Percentiles rank a stretch among this genome's conserved stretches.
Evolutionary conservation across 2,113 vertebrate species (phyloP).

Genomic region (Phyllopteryx taeniolatus): DNA sequence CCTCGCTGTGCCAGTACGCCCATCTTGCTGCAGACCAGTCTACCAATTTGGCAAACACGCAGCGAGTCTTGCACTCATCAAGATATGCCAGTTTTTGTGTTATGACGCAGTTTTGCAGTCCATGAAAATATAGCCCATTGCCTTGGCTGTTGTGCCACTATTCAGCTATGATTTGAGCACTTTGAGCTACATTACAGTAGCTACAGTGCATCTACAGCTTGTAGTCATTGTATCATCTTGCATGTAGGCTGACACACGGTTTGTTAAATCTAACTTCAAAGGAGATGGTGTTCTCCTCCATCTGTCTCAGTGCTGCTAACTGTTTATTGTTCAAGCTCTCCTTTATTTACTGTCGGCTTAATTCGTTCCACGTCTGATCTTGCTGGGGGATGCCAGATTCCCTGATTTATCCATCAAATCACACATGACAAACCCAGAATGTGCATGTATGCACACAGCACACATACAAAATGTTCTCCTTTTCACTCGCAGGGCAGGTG

Average conservation of each 20-base stretch:
- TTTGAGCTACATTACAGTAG: slow-evolving; percentile 33
- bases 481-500: slow-evolving; percentile 56
- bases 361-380: slow-evolving; percentile 70
- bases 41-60: too few species aligned
- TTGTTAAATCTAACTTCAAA: slow-evolving; percentile 62
- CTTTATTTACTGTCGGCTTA: slow-evolving; percentile 65
- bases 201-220: slow-evolving; percentile 27
- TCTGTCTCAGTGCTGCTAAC: slow-evolving; percentile 56
- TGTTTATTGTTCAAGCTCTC: slow-evolving; percentile 67
- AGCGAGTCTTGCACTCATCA: too few species aligned
- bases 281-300: slow-evolving; percentile 45
- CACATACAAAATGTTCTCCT: slow-evolving; percentile 16
- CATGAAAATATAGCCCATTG: not conserved
- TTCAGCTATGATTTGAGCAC: not conserved
- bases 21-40: too few species aligned
- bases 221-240: slow-evolving; percentile 28
- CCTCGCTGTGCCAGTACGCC: too few species aligned
- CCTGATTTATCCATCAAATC: slow-evolving; percentile 27
- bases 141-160: not conserved
- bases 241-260: slow-evolving; percentile 49
- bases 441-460: not conserved
- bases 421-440: slow-evolving; percentile 15
- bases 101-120: too few species aligned
- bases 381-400: slow-evolving; percentile 37
- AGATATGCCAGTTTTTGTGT: too few species aligned